These are phyloP conservation scores for Oegoconia quadripuncta DNA, from an alignment of 2,888 invertebrate genomes.

Conservation along the genomic window DNA sequence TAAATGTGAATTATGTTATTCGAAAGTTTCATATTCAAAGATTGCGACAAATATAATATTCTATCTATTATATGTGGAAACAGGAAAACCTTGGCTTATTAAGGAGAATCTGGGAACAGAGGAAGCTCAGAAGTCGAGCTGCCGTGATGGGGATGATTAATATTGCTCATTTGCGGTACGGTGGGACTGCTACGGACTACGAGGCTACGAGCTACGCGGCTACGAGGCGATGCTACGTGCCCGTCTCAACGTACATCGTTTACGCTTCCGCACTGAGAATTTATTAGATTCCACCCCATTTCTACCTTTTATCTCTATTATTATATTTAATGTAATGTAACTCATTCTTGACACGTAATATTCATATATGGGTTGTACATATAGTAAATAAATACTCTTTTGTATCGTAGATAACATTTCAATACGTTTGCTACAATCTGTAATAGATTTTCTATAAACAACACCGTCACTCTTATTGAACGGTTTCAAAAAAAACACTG, in stretches of 20 bases:
- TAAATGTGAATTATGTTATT: no score
- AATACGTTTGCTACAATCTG: conserved; percentile 33
- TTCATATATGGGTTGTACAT: no score
- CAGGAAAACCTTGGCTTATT: conserved; percentile 46
- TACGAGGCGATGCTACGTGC: conserved; percentile 61
- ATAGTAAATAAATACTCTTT: no score
- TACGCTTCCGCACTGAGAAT: conserved; percentile 72
- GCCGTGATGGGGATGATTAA: conserved; percentile 74
- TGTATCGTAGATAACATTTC: no score
- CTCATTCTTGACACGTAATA: conserved; percentile 36
- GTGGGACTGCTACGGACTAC: conserved; percentile 18
- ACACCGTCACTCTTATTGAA: no score
- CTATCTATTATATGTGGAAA: conserved; percentile 32
- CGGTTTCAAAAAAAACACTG: no score
- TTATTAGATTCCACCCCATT: conserved; percentile 72
- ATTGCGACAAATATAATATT: conserved; percentile 10
- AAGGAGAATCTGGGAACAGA: conserved; percentile 60
- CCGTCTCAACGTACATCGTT: conserved; percentile 70
- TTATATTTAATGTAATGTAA: conserved; percentile 59
- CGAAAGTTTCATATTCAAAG: no score
- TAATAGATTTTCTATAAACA: background rate
- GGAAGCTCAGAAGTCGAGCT: conserved; percentile 69
- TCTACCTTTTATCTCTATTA: conserved; percentile 72
- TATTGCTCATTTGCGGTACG: conserved; percentile 74
- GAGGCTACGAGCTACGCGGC: conserved; percentile 40